Conservation (phyloP, 2,113 vertebrate genomes). For the Mobula hypostoma region DNA sequence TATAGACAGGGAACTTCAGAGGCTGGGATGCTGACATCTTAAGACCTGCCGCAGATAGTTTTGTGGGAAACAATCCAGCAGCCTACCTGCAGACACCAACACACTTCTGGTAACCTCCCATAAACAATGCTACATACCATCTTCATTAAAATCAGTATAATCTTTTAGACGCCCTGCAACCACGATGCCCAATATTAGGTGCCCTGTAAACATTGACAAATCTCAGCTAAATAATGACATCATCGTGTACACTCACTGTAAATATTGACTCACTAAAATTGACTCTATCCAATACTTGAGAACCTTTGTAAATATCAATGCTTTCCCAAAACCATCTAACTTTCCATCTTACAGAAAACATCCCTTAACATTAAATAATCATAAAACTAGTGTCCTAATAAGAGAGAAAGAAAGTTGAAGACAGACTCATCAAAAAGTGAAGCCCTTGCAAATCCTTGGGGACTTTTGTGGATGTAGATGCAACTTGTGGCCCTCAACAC, state of each 20-base stretch:
- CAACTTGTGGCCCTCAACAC: background rate
- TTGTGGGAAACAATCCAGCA: background rate
- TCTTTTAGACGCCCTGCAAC: background rate
- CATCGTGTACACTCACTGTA: background rate
- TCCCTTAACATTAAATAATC: background rate
- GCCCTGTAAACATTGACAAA: background rate
- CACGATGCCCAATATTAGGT: background rate
- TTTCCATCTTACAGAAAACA: background rate
- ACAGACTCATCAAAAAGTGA: background rate
- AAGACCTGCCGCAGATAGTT: background rate
- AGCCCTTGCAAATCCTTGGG: background rate
- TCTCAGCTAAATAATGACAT: background rate
- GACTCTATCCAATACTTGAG: background rate
- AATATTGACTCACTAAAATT: background rate
- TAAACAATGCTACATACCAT: background rate
- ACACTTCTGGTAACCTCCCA: background rate
- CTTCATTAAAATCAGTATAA: background rate
- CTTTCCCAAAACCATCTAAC: background rate
- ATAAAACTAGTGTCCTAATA: background rate
- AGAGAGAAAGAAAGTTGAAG: background rate
- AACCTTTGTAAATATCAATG: background rate
- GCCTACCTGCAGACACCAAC: background rate
- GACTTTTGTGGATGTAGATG: too few relatives aligned
- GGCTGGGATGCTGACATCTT: background rate
- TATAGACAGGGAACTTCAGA: background rate